Percentiles rank a stretch among this genome's conserved stretches.
phyloP scores from a whole-genome alignment of 2,888 invertebrate genomes.

The Ochropleura plecta region DNA sequence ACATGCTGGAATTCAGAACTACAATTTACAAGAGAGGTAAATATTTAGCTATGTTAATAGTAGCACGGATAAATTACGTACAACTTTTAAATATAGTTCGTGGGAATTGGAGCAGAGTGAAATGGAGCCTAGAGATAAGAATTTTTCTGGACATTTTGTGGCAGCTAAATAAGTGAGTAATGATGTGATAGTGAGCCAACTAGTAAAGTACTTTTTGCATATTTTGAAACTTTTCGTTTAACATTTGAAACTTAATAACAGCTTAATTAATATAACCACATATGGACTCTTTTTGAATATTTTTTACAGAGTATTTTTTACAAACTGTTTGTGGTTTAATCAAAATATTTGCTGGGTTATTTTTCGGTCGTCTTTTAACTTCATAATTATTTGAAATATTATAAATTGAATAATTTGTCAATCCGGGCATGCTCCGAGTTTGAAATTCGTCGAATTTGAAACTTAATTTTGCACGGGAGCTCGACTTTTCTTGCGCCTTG shows the following conservation, averaged over 20 bases:
- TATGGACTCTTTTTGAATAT: background rate
- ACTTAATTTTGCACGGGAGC: background rate
- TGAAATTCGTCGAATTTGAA: no score
- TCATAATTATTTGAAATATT: background rate
- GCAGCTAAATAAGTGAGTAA: conserved; percentile 36
- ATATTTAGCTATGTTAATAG: conserved; percentile 20
- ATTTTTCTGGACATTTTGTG: conserved; percentile 48
- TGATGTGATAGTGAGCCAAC: conserved; percentile 11
- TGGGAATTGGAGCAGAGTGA: conserved; percentile 36
- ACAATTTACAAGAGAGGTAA: conserved; percentile 23
- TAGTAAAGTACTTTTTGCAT: conserved; percentile 12
- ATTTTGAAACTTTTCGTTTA: background rate
- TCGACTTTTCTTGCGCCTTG: background rate
- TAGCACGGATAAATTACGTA: conserved; percentile 1
- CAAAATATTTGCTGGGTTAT: background rate
- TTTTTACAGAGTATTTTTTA: background rate
- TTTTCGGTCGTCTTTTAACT: background rate
- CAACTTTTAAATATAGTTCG: conserved; percentile 42
- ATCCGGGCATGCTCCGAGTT: background rate
- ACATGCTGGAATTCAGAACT: background rate
- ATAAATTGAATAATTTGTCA: background rate
- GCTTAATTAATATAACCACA: background rate
- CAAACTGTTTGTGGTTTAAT: background rate
- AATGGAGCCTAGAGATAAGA: conserved; percentile 55
- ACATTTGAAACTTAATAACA: background rate